A percentile compares a stretch with the other conserved stretches of the same genome.
Conservation (phyloP, 2,888 invertebrate species). For the Orthonevra nobilis region DNA sequence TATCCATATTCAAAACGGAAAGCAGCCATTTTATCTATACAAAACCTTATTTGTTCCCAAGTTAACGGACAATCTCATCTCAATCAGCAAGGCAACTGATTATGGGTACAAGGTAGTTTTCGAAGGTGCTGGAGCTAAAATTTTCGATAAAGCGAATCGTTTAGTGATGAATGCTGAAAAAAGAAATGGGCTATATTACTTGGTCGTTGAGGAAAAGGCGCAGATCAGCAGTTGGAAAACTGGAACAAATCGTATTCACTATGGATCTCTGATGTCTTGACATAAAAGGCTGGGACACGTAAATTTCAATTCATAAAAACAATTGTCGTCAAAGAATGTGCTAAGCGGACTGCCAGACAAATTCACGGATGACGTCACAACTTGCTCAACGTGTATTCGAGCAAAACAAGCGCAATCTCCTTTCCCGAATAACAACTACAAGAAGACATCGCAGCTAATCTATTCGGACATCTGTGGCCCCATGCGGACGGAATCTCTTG, state of each 20-base stretch:
- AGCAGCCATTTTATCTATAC: slow-evolving; percentile 1
- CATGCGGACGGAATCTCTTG: no score
- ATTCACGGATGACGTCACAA: slow-evolving; percentile 8
- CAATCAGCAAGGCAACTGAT: slow-evolving; percentile 19
- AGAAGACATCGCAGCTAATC: not conserved
- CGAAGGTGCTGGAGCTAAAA: slow-evolving; percentile 15
- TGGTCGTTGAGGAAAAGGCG: slow-evolving; percentile 14
- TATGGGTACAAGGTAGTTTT: slow-evolving; percentile 12
- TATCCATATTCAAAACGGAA: not conserved
- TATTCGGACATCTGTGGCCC: no score
- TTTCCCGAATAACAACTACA: not conserved
- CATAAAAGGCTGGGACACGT: slow-evolving; percentile 20
- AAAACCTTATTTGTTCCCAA: slow-evolving; percentile 6
- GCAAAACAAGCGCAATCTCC: not conserved
- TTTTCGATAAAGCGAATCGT: not conserved
- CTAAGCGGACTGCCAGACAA: slow-evolving; percentile 20
- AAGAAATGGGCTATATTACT: slow-evolving; percentile 18
- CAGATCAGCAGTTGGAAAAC: not conserved
- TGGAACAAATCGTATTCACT: not conserved
- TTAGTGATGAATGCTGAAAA: slow-evolving; percentile 11
- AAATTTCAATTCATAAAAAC: slow-evolving; percentile 13
- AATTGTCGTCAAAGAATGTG: slow-evolving; percentile 6
- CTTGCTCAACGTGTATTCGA: slow-evolving; percentile 1
- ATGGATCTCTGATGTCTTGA: slow-evolving; percentile 3
- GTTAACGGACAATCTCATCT: not conserved